Conservation (phyloP, 1,140 invertebrate genomes). For the Lepidotrigona ventralis region DNA sequence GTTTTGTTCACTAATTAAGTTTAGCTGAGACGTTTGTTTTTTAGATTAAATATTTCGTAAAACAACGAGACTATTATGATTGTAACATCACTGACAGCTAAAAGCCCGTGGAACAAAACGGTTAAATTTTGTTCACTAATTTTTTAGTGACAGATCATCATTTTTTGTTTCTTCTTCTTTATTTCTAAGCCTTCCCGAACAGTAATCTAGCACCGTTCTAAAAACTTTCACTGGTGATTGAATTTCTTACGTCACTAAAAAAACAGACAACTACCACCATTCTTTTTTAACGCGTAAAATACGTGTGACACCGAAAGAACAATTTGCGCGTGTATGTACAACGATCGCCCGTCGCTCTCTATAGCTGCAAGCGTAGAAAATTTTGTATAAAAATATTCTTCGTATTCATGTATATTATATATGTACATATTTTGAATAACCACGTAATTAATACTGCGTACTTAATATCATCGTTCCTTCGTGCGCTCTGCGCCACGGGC, state of each 20-base stretch:
- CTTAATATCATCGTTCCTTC: slow-evolving; percentile 72
- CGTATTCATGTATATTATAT: slow-evolving; percentile 56
- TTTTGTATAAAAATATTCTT: slow-evolving; percentile 79
- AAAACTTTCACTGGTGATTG: slow-evolving; percentile 38
- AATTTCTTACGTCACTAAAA: slow-evolving; percentile 39
- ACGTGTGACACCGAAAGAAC: slow-evolving; percentile 53
- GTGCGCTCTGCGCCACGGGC: slow-evolving; percentile 68
- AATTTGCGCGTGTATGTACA: slow-evolving; percentile 63
- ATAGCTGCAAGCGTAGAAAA: slow-evolving; percentile 73
- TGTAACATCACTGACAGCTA: slow-evolving; percentile 56
- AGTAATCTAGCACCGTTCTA: slow-evolving; percentile 38
- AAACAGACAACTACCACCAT: slow-evolving; percentile 56
- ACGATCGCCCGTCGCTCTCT: slow-evolving; percentile 55
- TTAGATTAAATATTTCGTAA: slow-evolving; percentile 51
- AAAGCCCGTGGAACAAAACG: slow-evolving; percentile 69
- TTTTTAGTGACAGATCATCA: slow-evolving; percentile 16
- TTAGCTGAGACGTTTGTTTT: slow-evolving; percentile 40
- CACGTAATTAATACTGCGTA: slow-evolving; percentile 76
- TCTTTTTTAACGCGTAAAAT: slow-evolving; percentile 36
- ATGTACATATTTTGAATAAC: slow-evolving; percentile 75
- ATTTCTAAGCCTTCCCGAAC: slow-evolving; percentile 31
- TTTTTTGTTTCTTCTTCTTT: slow-evolving; percentile 10
- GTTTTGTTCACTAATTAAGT: slow-evolving; percentile 48
- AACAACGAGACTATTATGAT: slow-evolving; percentile 59
- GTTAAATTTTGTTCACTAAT: slow-evolving; percentile 31